phyloP scores from a whole-genome alignment of 2,113 vertebrate species.

The Willisornis vidua region DNA sequence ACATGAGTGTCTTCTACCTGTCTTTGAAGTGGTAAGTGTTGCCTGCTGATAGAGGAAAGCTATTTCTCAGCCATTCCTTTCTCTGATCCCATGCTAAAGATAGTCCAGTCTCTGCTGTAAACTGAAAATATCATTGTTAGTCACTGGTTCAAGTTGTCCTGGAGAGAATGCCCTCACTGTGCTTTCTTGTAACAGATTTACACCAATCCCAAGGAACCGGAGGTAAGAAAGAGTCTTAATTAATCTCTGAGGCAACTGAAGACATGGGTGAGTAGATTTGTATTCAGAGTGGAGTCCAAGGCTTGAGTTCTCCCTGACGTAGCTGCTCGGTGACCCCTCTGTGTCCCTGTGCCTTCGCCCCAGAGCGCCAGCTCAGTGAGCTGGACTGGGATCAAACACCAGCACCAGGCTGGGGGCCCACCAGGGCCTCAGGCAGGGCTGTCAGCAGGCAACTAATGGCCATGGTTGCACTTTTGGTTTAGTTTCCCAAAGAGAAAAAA shows the following conservation, averaged over 20 bases:
- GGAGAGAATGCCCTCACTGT: slow-evolving; percentile 58
- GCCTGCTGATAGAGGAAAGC: slow-evolving; percentile 3
- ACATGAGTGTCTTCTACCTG: background rate
- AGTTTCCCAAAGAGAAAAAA: background rate
- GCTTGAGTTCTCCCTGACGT: slow-evolving; percentile 23
- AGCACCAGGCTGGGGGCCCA: background rate
- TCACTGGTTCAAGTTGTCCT: slow-evolving; percentile 15
- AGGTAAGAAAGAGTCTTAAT: slow-evolving; percentile 75
- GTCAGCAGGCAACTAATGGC: background rate
- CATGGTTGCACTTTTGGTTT: background rate
- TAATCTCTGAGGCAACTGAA: slow-evolving; percentile 34
- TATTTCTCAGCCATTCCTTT: slow-evolving; percentile 8
- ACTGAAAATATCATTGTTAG: slow-evolving; percentile 8
- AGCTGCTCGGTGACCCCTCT: slow-evolving; percentile 31
- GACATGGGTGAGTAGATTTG: slow-evolving; percentile 55
- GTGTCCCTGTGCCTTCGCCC: slow-evolving; percentile 26
- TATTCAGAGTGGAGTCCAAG: slow-evolving; percentile 44
- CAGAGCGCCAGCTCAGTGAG: slow-evolving; percentile 27
- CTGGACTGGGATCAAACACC: slow-evolving; percentile 37
- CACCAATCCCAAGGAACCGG: slow-evolving; percentile 72
- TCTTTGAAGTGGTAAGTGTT: slow-evolving; percentile 36
- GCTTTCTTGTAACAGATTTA: slow-evolving; percentile 76
- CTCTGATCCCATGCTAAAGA: background rate
- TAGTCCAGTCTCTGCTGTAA: background rate
- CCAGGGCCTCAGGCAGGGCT: slow-evolving; percentile 1